Evolutionary conservation across 2,113 vertebrate genomes (phyloP).

Genomic region (Isichthys henryi): DNA sequence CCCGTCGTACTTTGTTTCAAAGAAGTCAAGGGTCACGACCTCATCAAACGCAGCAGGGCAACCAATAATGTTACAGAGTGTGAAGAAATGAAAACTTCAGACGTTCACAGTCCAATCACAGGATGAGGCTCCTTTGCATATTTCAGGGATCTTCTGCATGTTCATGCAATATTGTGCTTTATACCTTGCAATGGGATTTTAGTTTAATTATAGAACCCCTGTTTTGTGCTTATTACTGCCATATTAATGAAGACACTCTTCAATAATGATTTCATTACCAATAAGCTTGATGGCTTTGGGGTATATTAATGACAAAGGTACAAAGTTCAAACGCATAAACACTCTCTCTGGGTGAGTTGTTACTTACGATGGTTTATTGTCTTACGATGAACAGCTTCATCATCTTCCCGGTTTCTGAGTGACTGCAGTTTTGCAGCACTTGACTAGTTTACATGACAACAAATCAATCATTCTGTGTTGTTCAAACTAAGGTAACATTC

Average conservation of each 20-base stretch:
- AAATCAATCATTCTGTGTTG: background rate
- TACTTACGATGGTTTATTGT: background rate
- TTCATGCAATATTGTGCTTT: background rate
- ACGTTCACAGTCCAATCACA: background rate
- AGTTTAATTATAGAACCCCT: background rate
- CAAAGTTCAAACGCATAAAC: background rate
- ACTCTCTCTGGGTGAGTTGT: background rate
- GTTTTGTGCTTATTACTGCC: background rate
- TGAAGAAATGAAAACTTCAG: background rate
- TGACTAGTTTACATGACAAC: background rate
- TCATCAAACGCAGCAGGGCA: background rate
- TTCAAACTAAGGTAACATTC: background rate
- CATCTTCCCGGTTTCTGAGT: background rate
- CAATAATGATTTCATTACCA: background rate
- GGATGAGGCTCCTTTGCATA: background rate
- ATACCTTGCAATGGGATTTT: background rate
- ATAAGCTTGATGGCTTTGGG: background rate
- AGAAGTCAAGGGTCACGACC: background rate
- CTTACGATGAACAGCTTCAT: background rate
- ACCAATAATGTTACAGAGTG: background rate
- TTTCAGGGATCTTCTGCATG: background rate
- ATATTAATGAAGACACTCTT: background rate
- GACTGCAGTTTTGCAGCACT: background rate
- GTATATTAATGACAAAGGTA: background rate
- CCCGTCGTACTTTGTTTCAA: background rate